phyloP scores from a whole-genome alignment of 2,888 invertebrate genomes.

The Trichopoda pennipes region DNA sequence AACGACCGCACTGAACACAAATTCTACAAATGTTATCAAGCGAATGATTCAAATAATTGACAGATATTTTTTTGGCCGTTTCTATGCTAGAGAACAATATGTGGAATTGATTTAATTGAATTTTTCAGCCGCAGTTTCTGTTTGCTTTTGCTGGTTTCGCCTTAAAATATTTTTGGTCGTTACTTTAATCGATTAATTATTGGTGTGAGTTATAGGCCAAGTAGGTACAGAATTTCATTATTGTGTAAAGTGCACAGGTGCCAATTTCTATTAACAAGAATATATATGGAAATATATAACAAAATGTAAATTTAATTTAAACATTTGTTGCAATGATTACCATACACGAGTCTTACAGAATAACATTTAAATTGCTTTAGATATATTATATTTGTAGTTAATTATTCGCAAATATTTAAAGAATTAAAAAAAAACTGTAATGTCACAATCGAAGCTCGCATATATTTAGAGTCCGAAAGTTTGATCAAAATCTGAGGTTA shows the following conservation, averaged over 20 bases:
- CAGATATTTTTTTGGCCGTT: conserved; percentile 58
- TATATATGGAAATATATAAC: too few relatives aligned
- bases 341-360: too few relatives aligned
- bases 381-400: too few relatives aligned
- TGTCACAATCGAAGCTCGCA: too few relatives aligned
- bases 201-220: background rate
- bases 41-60: conserved; percentile 61
- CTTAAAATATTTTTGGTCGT: conserved; percentile 7
- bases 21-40: conserved; percentile 59
- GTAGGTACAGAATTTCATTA: background rate
- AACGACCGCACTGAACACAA: conserved; percentile 63
- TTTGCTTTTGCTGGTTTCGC: conserved; percentile 6
- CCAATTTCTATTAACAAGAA: too few relatives aligned
- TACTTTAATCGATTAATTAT: conserved; percentile 43
- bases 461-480: too few relatives aligned
- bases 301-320: too few relatives aligned
- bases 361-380: too few relatives aligned
- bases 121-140: conserved; percentile 3
- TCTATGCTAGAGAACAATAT: conserved; percentile 45
- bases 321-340: too few relatives aligned
- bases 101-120: conserved; percentile 41
- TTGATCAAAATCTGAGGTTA: too few relatives aligned
- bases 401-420: too few relatives aligned
- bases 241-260: background rate
- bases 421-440: too few relatives aligned